phyloP scores from a whole-genome alignment of 2,113 vertebrate species.

The Pterocles burchelli region DNA sequence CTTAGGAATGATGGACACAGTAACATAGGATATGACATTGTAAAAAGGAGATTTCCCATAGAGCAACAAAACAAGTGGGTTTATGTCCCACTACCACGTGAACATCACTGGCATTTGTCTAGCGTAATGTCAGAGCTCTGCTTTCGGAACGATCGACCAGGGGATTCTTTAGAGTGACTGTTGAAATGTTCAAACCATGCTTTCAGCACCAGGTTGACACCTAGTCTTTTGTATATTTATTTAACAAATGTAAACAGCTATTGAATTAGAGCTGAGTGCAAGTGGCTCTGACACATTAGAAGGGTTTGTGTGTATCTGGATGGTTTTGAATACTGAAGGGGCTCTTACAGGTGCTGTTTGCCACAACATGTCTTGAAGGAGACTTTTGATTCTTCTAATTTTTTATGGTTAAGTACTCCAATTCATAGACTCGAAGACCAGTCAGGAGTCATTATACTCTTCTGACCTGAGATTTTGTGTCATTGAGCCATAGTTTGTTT shows the following conservation, averaged over 20 bases:
- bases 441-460: neutral
- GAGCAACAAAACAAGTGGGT: neutral
- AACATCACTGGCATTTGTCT: neutral
- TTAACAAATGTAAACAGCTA: neutral
- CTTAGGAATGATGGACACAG: neutral
- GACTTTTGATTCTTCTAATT: neutral
- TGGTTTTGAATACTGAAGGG: neutral
- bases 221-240: neutral
- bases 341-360: neutral
- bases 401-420: neutral
- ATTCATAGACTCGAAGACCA: neutral
- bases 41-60: neutral
- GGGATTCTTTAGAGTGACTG: neutral
- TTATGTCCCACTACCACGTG: neutral
- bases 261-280: neutral
- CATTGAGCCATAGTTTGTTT: neutral
- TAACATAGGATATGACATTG: neutral
- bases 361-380: neutral
- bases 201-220: neutral
- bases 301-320: neutral
- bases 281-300: neutral
- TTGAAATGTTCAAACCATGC: neutral
- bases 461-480: neutral
- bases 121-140: neutral
- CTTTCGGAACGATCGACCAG: neutral